phyloP scores from a whole-genome alignment of 2,888 invertebrate genomes.

The Steromphala cineraria region DNA sequence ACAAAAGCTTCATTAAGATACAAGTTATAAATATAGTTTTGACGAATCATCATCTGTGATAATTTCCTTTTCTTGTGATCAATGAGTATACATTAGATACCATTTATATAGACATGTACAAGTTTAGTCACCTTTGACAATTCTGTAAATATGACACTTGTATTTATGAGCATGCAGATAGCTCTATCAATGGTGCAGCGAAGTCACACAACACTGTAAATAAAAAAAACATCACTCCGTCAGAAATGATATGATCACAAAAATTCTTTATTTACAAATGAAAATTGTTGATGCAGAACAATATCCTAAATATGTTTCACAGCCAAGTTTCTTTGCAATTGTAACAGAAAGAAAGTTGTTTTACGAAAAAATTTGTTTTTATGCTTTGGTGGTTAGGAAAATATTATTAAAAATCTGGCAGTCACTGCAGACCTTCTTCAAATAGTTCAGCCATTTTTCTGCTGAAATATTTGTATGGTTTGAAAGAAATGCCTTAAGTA shows the following conservation, averaged over 20 bases:
- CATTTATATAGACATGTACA: no score
- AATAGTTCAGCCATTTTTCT: slow-evolving; percentile 3
- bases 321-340: no score
- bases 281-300: neutral
- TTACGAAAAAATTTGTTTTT: neutral
- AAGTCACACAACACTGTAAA: slow-evolving; percentile 4
- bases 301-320: neutral
- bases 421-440: slow-evolving; percentile 20
- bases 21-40: no score
- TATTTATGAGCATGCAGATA: neutral
- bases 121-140: no score
- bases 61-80: no score
- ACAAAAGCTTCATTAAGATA: no score
- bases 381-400: no score
- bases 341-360: neutral
- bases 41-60: no score
- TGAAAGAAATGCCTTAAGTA: neutral
- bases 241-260: neutral
- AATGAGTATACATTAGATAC: no score
- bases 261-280: no score
- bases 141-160: neutral
- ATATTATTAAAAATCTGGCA: neutral
- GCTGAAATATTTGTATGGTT: slow-evolving; percentile 7
- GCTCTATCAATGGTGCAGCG: slow-evolving; percentile 1
- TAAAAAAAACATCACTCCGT: neutral